Conservation (phyloP, 2,888 invertebrate genomes). For the Hydriomena furcata region DNA sequence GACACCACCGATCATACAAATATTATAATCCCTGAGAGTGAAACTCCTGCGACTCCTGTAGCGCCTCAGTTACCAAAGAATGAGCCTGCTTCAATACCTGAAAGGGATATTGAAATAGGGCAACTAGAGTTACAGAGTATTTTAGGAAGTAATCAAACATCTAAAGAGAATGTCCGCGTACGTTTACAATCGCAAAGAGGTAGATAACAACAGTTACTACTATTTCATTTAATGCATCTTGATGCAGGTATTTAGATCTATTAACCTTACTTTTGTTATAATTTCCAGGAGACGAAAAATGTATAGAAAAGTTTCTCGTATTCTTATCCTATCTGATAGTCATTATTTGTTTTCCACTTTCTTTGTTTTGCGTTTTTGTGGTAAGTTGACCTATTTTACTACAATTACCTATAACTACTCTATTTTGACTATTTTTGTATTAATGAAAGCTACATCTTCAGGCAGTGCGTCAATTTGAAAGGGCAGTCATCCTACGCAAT, state of each 20-base stretch:
- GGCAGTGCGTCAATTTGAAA: constrained; percentile 91
- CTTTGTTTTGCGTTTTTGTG: constrained; percentile 49
- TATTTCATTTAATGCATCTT: no score
- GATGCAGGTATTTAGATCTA: not conserved
- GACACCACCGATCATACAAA: not conserved
- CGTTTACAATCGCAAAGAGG: constrained; percentile 4
- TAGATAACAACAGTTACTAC: no score
- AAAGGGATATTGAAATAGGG: not conserved
- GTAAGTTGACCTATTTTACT: constrained; percentile 42
- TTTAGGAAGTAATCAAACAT: constrained; percentile 2
- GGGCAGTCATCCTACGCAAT: constrained; percentile 92
- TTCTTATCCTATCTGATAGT: constrained; percentile 45
- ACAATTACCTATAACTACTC: no score
- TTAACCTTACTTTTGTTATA: not conserved
- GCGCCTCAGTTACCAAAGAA: not conserved
- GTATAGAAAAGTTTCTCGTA: constrained; percentile 48
- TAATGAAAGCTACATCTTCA: no score
- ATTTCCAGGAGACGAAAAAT: constrained; percentile 43
- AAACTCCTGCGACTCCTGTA: not conserved
- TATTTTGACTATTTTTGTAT: not conserved
- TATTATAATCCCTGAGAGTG: not conserved
- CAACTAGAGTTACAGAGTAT: not conserved
- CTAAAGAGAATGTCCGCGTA: constrained; percentile 1
- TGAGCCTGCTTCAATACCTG: not conserved
- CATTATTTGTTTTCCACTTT: constrained; percentile 53